Base-by-base conservation (phyloP, 2,113 vertebrate species). In the Mellivora capensis region DNA sequence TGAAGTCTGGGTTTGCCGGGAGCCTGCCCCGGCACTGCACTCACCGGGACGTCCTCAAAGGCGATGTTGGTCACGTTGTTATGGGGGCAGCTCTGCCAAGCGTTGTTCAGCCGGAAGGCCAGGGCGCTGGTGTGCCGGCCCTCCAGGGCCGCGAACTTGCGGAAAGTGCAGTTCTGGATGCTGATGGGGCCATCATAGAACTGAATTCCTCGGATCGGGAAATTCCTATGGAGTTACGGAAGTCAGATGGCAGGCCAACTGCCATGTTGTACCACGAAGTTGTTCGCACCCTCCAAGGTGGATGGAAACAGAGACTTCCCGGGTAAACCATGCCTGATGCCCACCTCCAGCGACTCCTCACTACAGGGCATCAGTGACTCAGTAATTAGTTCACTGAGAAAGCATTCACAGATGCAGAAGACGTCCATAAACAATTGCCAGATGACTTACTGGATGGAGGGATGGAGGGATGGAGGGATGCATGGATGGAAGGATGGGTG, bases 11-110 rank as follows among this genome's bases (percentile, higher is more conserved):
- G 13, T 90, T 76, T 92, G 80, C 87, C 18, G 12, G 54, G 77
- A 69, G 59, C 20, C 86, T 6, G 25, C 7, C 77, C 61, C 1
- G 84, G 21, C 6, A 1, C 87, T 64, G 1, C 85, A 99, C 99
- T 99, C 97, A 99, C 99, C 44, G 99, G 99, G 20, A 99, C 99
- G 0, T 99, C 99, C 67, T 99, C 99, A 76, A 99, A 99, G 93
- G 93, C 98, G 69, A 99, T 98, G 96, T 96, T 90, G 0, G 99
- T 99, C 97, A 99, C 99, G 0, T 99, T 99, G 98, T 99, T 99
- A 96, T 99, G 99, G 71, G 99, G 99, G 94, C 99, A 99, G 98
- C 99, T 99, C 98, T 99, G 99, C 99, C 99, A 99, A 2, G 99
- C 99, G 7, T 99, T 99, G 98, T 99, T 99, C 81, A 99, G 99